phyloP scores from a whole-genome alignment of 2,888 invertebrate genomes.

The Agrotis segetum region DNA sequence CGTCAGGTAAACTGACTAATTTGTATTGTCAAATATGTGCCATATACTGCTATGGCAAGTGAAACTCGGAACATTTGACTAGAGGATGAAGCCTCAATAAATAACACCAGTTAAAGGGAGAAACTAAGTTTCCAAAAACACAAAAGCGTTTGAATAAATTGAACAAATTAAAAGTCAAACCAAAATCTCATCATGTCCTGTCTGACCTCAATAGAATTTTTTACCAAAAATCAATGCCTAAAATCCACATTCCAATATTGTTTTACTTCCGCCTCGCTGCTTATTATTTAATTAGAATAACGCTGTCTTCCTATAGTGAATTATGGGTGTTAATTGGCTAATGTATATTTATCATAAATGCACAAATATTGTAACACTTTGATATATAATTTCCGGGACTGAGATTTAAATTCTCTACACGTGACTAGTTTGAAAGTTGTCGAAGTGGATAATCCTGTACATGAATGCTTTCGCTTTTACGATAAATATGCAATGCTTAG shows the following conservation, averaged over 20 bases:
- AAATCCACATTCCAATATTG: slow-evolving; percentile 76
- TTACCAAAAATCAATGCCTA: slow-evolving; percentile 77
- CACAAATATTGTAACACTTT: slow-evolving; percentile 53
- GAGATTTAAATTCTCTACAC: slow-evolving; percentile 43
- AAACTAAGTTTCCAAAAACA: slow-evolving; percentile 73
- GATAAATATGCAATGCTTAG: slow-evolving; percentile 60
- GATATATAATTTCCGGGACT: slow-evolving; percentile 39
- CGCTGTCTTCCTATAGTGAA: slow-evolving; percentile 83
- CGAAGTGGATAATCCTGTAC: slow-evolving; percentile 51
- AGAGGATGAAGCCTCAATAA: slow-evolving; percentile 67
- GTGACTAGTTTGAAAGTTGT: slow-evolving; percentile 40
- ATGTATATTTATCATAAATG: slow-evolving; percentile 64
- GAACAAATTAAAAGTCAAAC: slow-evolving; percentile 63
- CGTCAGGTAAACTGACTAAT: slow-evolving; percentile 59
- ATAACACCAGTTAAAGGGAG: slow-evolving; percentile 62
- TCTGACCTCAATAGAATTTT: slow-evolving; percentile 68
- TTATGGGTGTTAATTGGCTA: slow-evolving; percentile 69
- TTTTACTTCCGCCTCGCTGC: slow-evolving; percentile 67
- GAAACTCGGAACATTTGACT: slow-evolving; percentile 65
- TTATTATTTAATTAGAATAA: slow-evolving; percentile 70
- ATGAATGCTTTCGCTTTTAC: slow-evolving; percentile 50
- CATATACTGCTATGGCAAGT: slow-evolving; percentile 67
- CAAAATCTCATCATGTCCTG: slow-evolving; percentile 72
- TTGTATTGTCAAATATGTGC: slow-evolving; percentile 66
- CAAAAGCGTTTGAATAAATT: slow-evolving; percentile 60